Base-by-base conservation (phyloP, 1,140 invertebrate species). In the Oryzaephilus surinamensis region DNA sequence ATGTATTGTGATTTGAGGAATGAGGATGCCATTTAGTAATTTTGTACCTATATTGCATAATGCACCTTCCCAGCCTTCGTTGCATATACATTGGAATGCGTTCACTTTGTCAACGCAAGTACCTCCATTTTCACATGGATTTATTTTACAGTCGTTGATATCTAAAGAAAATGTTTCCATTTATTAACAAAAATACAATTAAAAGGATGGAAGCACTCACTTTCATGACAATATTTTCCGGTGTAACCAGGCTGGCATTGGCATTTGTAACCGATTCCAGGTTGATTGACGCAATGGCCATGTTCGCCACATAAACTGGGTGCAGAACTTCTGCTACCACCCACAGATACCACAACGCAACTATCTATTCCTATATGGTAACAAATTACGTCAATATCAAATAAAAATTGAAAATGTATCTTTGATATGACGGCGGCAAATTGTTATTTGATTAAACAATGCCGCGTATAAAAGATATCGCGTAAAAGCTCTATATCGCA, bases 41-140 rank as follows among this genome's bases (percentile, higher is more conserved):
- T n/a, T n/a, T n/a, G 67, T 57, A 77, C 75, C 73, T 64, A 73
- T 70, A 45, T 72, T 72, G 45, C 74, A 77, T n/a, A 74, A 57
- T 26, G 75, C 72, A 1, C 76, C 75, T 45, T 67, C 69, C 74
- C 74, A 79, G 7, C 76, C 75, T 47, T 77, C 74, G 35, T 69
- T 62, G 58, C 88, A 92, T 27, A 78, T 74, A 57, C 88, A 92
- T 37, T 81, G 72, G 58, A 81, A 90, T 0, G 72, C 77, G 56
- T 84, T 83, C 11, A 85, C 69, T 44, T 74, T 65, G 52, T 87
- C 83, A 1, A 81, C 72, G 56, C 83, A 87, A 4, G 74, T 76
- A 10, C 77, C 78, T 1, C 81, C 81, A 49, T 83, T 82, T 39
- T 78, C 61, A 48, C 85, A 89, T 1, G 80, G 79, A 51, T 75